Base-by-base conservation (phyloP, 1,140 invertebrate species). In the Eupeodes corollae region DNA sequence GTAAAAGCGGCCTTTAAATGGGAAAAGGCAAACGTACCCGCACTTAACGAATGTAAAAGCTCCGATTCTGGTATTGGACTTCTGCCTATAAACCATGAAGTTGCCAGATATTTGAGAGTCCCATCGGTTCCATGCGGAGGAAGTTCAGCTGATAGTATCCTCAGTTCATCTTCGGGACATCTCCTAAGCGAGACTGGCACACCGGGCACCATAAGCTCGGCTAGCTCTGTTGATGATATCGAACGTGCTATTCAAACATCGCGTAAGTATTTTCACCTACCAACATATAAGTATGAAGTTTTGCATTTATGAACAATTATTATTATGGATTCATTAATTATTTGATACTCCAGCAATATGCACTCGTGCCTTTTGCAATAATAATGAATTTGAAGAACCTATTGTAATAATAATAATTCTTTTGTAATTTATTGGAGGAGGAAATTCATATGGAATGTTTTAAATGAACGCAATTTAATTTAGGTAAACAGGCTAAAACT, bases 1-100 rank as follows among this genome's bases (percentile, higher is more conserved):
- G 85, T 88, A 9, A 87, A 87, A 66, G 83, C 84, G 16, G 86
- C 84, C 11, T 84, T 88, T 51, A 82, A 79, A 56, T 86, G 78
- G 81, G 80, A 83, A 54, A 74, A 73, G n/a, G 76, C 78, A 6
- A 74, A 70, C 48, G 72, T 72, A 10, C 68, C 70, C 12, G 59
- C 67, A 13, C 26, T 66, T 11, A 55, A 56, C 6, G 64, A 63
- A 42, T 53, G 61, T 12, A 71, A 68, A 53, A 70, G 57, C 2
- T 65, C 64, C 34, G 72, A 75, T 46, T 65, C 64, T 44, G 62
- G 69, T 18, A 58, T 65, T 33, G 53, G 67, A 6, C 50, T 70
- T 18, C 48, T 61, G 42, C 65, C 69, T 8, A 52, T 67, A 2
- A 70, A 67, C 48, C 55, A 57, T 43, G 56, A 69, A 52, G 56